Evolutionary conservation across 2,888 invertebrate species (phyloP), one percentile per base, ranked within the genome.

Genomic region (Carcina quercana): DNA sequence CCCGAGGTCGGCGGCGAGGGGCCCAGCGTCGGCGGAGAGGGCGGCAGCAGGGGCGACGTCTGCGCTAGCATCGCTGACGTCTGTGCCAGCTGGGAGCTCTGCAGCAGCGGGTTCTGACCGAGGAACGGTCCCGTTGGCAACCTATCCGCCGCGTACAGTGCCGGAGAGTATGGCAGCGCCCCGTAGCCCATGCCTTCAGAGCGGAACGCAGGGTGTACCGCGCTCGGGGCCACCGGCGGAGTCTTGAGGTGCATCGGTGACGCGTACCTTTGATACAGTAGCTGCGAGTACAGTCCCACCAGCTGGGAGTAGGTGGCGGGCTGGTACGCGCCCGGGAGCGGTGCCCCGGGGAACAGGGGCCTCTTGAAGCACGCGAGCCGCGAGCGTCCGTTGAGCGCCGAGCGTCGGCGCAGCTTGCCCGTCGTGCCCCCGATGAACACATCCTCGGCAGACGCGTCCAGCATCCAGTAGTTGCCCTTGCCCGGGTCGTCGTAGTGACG

Each of bases 381-480:
- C 1, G 94, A 93, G 25, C 97, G 86, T 2, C 96, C 94, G 8
- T 93, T 94, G 0, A 95, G 92, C 0, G 97, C 96, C 0, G 96
- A 95, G 30, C 97, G 87, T 20, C 98, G 86, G 0, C 98, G 88
- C 13, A 99, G 86, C 76, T 75, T 99, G 1, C 98, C 98, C 0
- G 98, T 98, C 0, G 97, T 96, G 2, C 97, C 96, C 0, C 98
- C 98, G 62, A 99, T 99, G 72, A 98, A 98, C 20, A 99, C 98
- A 59, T 99, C 98, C 63, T 98, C 98, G n/a, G 95, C 93, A 15
- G 95, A 95, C 2, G 97, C 95, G 70, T 99, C 98, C 55, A 99
- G 74, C 97, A 98, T 98, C 99, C 98, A 99, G 83, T 99, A 99
- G 83, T 98, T 99, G 0, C 98, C 98, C 75, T 99, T 99, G 3